Base-by-base conservation (phyloP, 2,888 invertebrate genomes). In the Trissolcus brochymenae region DNA sequence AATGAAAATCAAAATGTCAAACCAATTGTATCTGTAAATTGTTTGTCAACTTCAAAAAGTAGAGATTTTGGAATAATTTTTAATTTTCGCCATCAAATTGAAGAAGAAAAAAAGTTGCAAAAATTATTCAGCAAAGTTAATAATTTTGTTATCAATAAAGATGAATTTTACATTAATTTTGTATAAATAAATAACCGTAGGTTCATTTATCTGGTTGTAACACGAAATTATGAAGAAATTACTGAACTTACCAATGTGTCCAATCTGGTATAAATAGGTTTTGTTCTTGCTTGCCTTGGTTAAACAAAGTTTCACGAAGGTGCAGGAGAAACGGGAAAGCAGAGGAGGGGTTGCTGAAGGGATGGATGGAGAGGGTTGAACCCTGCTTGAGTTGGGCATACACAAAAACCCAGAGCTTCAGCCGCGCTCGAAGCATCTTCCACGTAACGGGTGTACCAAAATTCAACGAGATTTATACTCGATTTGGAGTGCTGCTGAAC, bases 271-370 rank as follows among this genome's bases (percentile, higher is more conserved):
- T 87, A 88, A 88, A 88, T 88, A 88, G 87, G 87, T 85, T 84
- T 84, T 83, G 81, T 88, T 89, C 88, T 88, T 88, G 88, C 86
- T 81, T 78, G 84, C 84, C 83, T 87, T 86, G 86, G 88, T 88
- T 87, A 87, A 89, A 88, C 88, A 88, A 88, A 88, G 88, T 88
- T 89, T 84, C 81, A 80, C 81, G 82, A 80, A 72, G 80, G 81
- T 76, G 81, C 76, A 62, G 79, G 68, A 71, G 75, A 71, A 67
- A 62, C 56, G 56, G 79, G 67, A 75, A 68, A 76, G 73, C 25
- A 29, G 71, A 56, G 60, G 56, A 29, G 64, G 65, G 66, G 49
- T 64, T 14, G 68, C 40, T 40, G 65, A 70, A 73, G 72, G 75
- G 76, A 80, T 80, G 80, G 78, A 78, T 75, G 76, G 80, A 80